These are phyloP conservation scores for Ascidia mentula DNA, from an alignment of 23 tunicate species.

Conservation along the genomic window DNA sequence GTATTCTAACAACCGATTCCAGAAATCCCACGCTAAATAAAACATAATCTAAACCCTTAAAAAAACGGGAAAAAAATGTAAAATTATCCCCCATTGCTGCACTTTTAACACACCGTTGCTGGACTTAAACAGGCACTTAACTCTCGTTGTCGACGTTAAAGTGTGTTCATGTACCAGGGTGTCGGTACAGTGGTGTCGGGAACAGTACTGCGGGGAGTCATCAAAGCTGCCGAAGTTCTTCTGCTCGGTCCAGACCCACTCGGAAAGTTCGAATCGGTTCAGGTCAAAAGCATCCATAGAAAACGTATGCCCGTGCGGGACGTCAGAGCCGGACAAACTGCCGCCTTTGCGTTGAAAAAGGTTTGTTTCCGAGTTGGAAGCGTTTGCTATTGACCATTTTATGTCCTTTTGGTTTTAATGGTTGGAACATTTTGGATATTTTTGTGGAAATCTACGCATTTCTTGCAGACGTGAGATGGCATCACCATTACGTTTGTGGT, in stretches of 20 bases:
- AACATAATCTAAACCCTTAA: too few species aligned
- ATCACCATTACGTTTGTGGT: too few species aligned
- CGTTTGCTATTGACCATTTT: background rate
- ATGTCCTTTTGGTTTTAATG: background rate
- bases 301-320: constrained; percentile 84
- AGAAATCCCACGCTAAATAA: too few species aligned
- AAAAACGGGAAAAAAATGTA: too few species aligned
- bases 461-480: too few species aligned
- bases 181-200: constrained; percentile 90
- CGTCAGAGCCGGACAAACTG: constrained; percentile 94
- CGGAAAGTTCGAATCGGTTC: constrained; percentile 93
- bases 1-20: too few species aligned
- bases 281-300: constrained; percentile 88
- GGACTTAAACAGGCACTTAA: too few species aligned
- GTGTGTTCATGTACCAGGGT: constrained; percentile 3
- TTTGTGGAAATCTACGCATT: too few species aligned
- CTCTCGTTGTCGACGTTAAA: too few species aligned
- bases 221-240: constrained; percentile 74
- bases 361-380: constrained; percentile 5
- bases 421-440: background rate
- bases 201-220: constrained; percentile 67
- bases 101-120: background rate
- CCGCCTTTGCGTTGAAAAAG: constrained; percentile 96
- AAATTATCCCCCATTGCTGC: too few species aligned
- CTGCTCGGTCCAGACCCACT: constrained; percentile 87